Evolutionary conservation across 2,113 vertebrate species (phyloP).

Genomic region (Dendropsophus ebraccatus): DNA sequence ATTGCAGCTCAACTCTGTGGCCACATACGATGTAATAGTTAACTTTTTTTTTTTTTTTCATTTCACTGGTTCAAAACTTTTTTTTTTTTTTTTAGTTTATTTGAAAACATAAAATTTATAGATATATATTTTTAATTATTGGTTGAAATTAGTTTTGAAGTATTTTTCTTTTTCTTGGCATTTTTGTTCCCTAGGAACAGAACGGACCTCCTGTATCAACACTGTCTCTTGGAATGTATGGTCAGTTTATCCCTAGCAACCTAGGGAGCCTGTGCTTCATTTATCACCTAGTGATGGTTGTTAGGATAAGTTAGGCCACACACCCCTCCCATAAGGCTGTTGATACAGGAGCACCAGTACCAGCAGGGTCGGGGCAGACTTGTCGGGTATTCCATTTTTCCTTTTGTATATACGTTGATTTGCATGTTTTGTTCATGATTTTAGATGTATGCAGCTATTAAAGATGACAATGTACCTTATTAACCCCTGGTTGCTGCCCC

Average conservation of each 20-base stretch:
- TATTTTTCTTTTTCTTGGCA: conserved; percentile 53
- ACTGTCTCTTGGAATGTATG: background rate
- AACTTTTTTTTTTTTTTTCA: too few relatives aligned
- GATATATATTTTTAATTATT: conserved; percentile 75
- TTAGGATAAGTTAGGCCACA: background rate
- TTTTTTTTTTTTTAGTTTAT: conserved; percentile 64
- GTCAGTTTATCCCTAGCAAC: background rate
- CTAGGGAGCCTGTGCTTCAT: background rate
- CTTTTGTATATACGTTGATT: conserved; percentile 4
- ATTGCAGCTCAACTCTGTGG: background rate
- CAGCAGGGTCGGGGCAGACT: background rate
- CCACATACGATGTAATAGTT: too few relatives aligned
- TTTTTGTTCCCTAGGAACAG: background rate
- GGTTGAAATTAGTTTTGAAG: conserved; percentile 66
- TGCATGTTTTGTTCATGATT: conserved; percentile 14
- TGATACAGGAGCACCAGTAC: conserved; percentile 29
- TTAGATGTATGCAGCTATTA: conserved; percentile 7
- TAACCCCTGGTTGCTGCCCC: background rate
- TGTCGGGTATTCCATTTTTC: background rate
- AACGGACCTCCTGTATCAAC: background rate
- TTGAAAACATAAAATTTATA: conserved; percentile 69
- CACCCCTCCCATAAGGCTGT: background rate
- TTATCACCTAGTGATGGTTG: background rate
- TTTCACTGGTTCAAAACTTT: conserved; percentile 64
- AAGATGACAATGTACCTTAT: background rate